These are phyloP conservation scores for Sebastolobus altivelis DNA, from an alignment of 2,797 vertebrate species.

Conservation along the genomic window DNA sequence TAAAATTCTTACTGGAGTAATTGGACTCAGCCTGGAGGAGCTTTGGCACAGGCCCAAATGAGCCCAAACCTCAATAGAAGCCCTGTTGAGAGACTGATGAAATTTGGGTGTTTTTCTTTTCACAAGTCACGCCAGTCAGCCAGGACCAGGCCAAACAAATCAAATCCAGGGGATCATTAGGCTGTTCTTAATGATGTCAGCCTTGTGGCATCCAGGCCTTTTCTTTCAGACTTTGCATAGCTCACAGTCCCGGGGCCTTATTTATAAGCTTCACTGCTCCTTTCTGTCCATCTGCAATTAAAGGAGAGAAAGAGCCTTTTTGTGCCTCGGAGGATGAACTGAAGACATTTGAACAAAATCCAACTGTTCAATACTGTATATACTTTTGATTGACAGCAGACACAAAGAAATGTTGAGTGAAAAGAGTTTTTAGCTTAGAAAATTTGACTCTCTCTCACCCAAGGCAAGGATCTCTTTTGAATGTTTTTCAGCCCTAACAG, in stretches of 20 bases:
- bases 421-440: background rate
- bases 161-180: conserved; percentile 70
- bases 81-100: conserved; percentile 47
- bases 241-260: conserved; percentile 34
- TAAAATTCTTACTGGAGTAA: conserved; percentile 58
- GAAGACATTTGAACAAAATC: conserved; percentile 27
- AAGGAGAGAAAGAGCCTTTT: conserved; percentile 40
- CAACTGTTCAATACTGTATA: background rate
- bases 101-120: conserved; percentile 23
- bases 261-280: conserved; percentile 41
- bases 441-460: background rate
- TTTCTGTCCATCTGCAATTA: conserved; percentile 47
- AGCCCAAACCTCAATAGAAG: conserved; percentile 53
- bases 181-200: conserved; percentile 70
- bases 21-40: conserved; percentile 60
- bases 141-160: conserved; percentile 61
- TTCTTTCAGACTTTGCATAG: conserved; percentile 54
- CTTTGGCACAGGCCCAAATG: conserved; percentile 61
- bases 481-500: conserved; percentile 34
- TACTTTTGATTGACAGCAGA: conserved; percentile 16
- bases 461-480: background rate
- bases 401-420: background rate
- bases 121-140: conserved; percentile 43
- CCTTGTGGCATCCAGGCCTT: conserved; percentile 61
- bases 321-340: conserved; percentile 11